Percentiles rank a stretch among this genome's conserved stretches.
These are phyloP conservation scores for Vanessa atalanta DNA, from an alignment of 1,140 invertebrate species.

Conservation along the genomic window DNA sequence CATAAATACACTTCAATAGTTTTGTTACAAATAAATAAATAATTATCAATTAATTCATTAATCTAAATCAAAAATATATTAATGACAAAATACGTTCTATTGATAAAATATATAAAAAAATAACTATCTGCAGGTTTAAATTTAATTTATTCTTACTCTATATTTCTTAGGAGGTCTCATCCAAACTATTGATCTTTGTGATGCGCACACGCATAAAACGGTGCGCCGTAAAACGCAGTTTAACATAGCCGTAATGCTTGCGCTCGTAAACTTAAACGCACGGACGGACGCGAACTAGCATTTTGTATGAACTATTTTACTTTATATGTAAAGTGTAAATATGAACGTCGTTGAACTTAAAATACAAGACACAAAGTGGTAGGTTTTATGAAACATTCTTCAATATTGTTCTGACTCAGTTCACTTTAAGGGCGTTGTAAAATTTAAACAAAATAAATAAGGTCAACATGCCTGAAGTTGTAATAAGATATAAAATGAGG, in stretches of 20 bases:
- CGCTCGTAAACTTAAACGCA: constrained; percentile 55
- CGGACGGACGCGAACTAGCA: constrained; percentile 45
- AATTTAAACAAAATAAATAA: too few relatives aligned
- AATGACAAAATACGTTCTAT: not conserved
- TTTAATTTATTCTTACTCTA: constrained; percentile 3
- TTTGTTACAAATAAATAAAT: too few relatives aligned
- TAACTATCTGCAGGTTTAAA: not conserved
- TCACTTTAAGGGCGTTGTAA: too few relatives aligned
- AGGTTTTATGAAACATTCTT: too few relatives aligned
- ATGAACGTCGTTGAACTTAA: not conserved
- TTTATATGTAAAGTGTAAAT: constrained; percentile 21
- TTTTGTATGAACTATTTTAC: constrained; percentile 43
- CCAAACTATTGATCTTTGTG: constrained; percentile 31
- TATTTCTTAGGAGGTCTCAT: constrained; percentile 17
- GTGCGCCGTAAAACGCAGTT: constrained; percentile 62
- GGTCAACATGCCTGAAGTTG: too few relatives aligned
- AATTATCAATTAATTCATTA: too few relatives aligned
- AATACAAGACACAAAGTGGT: not conserved
- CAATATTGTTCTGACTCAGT: too few relatives aligned
- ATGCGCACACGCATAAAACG: constrained; percentile 48
- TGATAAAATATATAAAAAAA: not conserved
- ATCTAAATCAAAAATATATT: too few relatives aligned
- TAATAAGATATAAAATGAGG: too few relatives aligned
- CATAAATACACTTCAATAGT: too few relatives aligned
- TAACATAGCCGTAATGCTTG: constrained; percentile 66